Evolutionary conservation across 1,140 invertebrate species (phyloP).

Genomic region (Hormaphis cornu): DNA sequence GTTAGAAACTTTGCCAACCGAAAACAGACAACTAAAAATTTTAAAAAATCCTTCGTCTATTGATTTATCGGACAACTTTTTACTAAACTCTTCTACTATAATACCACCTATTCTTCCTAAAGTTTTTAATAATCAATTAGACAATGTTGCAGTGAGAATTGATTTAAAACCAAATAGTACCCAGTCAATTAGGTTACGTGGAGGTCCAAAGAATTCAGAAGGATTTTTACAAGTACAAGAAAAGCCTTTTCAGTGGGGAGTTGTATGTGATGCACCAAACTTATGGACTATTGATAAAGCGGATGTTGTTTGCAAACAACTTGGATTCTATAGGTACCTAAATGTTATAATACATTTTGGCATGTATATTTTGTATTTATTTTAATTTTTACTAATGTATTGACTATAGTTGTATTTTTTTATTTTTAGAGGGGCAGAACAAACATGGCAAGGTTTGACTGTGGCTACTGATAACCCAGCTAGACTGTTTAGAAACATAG

Average conservation of each 20-base stretch:
- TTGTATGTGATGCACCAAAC: slow-evolving; percentile 46
- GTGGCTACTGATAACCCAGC: slow-evolving; percentile 36
- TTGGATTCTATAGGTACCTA: slow-evolving; percentile 47
- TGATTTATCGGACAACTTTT: slow-evolving; percentile 12
- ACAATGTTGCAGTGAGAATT: slow-evolving; percentile 14
- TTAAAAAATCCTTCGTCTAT: slow-evolving; percentile 1
- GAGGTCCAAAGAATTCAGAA: slow-evolving; percentile 45
- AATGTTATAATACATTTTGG: too few species aligned
- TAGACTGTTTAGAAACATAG: slow-evolving; percentile 33
- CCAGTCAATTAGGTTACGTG: slow-evolving; percentile 46
- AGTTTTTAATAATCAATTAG: neutral
- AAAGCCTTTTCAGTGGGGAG: slow-evolving; percentile 45
- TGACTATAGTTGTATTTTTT: too few species aligned
- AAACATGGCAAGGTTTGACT: slow-evolving; percentile 46
- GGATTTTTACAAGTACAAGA: slow-evolving; percentile 50
- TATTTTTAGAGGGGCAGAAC: slow-evolving; percentile 45
- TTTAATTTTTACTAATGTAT: slow-evolving; percentile 35
- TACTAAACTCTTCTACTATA: neutral
- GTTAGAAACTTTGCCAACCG: neutral
- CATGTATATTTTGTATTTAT: neutral
- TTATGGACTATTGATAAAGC: slow-evolving; percentile 49
- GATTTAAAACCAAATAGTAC: slow-evolving; percentile 36
- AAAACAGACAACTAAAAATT: slow-evolving; percentile 13
- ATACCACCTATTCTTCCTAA: neutral
- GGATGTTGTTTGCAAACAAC: slow-evolving; percentile 47